phyloP scores from a whole-genome alignment of 2,888 invertebrate species.

The Hipparchia sbordonii region DNA sequence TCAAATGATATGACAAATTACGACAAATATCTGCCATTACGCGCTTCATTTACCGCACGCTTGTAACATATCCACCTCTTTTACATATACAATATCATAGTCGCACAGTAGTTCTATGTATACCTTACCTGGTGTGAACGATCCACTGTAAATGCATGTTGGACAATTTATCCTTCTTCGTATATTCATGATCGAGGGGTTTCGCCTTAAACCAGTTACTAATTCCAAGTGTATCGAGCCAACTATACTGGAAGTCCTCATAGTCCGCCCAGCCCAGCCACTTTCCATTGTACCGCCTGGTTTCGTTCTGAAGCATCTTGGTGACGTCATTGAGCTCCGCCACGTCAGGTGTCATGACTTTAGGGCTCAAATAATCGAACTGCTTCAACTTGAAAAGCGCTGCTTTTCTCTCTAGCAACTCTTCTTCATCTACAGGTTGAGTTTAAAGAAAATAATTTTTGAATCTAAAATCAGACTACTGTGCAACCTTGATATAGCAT shows the following conservation, averaged over 20 bases:
- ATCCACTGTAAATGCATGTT: constrained; percentile 45
- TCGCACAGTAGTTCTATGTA: no score
- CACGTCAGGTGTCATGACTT: constrained; percentile 29
- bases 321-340: constrained; percentile 41
- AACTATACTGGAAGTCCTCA: constrained; percentile 20
- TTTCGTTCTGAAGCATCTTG: constrained; percentile 28
- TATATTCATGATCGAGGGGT: not conserved
- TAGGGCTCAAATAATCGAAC: constrained; percentile 25
- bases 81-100: no score
- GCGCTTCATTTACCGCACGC: no score
- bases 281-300: constrained; percentile 14
- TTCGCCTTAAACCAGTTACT: no score
- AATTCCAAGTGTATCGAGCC: not conserved
- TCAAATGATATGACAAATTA: no score
- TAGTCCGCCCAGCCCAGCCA: constrained; percentile 30
- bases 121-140: constrained; percentile 42
- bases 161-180: constrained; percentile 26
- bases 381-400: not conserved
- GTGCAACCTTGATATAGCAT: no score
- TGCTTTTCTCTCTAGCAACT: not conserved
- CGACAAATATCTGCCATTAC: no score
- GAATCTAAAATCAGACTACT: not conserved
- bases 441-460: not conserved
- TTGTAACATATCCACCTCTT: no score
- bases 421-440: constrained; percentile 7